These are phyloP conservation scores for Strigops habroptila DNA, from an alignment of 2,113 vertebrate species.

Conservation along the genomic window DNA sequence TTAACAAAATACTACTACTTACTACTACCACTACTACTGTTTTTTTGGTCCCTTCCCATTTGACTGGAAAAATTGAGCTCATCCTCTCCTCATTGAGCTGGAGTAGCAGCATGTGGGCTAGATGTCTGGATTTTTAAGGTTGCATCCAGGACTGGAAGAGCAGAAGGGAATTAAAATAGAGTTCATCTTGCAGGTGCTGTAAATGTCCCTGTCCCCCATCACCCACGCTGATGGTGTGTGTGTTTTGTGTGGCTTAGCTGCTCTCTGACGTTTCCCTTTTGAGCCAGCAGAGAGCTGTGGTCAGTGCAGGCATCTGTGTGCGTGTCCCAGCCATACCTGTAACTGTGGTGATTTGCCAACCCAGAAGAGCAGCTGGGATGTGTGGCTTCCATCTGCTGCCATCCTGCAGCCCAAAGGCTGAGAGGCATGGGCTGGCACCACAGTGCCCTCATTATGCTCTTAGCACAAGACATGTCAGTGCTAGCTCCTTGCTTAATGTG, in stretches of 20 bases:
- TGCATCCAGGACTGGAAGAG: not conserved
- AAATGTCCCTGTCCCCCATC: not conserved
- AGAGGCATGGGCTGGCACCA: rapidly evolving
- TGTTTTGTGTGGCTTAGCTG: not conserved
- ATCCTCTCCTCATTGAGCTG: not conserved
- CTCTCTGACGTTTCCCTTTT: not conserved
- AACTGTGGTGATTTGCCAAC: not conserved
- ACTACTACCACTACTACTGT: not conserved
- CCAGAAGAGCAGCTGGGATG: not conserved
- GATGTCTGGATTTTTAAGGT: not conserved
- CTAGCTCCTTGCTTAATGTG: rapidly evolving
- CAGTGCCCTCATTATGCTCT: not conserved
- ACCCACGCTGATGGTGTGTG: not conserved
- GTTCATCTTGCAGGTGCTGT: not conserved
- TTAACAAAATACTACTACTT: not conserved
- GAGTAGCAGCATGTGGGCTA: not conserved
- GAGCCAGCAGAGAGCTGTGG: not conserved
- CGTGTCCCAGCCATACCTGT: not conserved
- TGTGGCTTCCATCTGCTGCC: not conserved
- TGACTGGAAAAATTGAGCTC: not conserved
- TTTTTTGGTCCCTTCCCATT: not conserved
- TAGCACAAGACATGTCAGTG: not conserved
- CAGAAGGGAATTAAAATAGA: not conserved
- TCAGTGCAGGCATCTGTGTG: not conserved
- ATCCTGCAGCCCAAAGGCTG: not conserved